Base-by-base conservation (phyloP, 2,797 vertebrate species). In the Novumbra hubbsi region DNA sequence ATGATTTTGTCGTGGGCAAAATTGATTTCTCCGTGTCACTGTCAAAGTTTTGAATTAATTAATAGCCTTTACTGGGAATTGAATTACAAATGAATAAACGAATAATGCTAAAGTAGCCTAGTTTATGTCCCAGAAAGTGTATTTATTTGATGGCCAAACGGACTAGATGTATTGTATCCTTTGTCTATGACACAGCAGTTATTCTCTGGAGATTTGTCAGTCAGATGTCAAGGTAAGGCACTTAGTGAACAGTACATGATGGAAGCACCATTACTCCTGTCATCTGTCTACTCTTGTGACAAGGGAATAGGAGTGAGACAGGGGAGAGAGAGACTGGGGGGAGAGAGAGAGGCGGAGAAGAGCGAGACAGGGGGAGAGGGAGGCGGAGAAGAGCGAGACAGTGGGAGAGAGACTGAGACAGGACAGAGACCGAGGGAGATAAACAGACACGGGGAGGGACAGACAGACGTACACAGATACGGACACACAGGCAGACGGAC, bases 101-200 rank as follows among this genome's bases (percentile, higher is more conserved):
- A 82, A 83, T 88, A 77, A 90, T 85, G 82, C 74, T 84, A 14
- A 60, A 60, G 55, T 60, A 60, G 55, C 41, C 41, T 65, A 71
- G 64, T 52, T 68, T 66, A 81, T 72, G 68, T 77, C 74, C 66
- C 80, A 73, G 72, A 79, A 75, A 72, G 85, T 82, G 73, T 70
- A 86, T 81, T 80, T 0, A 80, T 86, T 86, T 83, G 74, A 81
- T 84, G 78, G 55, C 63, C 57, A 73, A 79, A 76, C 68, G 77
- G 72, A 68, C 71, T 74, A 9, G 73, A 81, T 84, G 75, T 67
- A 62, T 24, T 12, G 69, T 80, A 73, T 67, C 68, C 41, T 45
- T 71, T 80, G 60, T 80, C 76, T 49, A 76, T 72, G 48, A 49
- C 72, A 65, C 49, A 78, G 64, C 74, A 81, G 63, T 78, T 70